phyloP scores from a whole-genome alignment of 2,113 vertebrate genomes.

The Dermatemys mawii region DNA sequence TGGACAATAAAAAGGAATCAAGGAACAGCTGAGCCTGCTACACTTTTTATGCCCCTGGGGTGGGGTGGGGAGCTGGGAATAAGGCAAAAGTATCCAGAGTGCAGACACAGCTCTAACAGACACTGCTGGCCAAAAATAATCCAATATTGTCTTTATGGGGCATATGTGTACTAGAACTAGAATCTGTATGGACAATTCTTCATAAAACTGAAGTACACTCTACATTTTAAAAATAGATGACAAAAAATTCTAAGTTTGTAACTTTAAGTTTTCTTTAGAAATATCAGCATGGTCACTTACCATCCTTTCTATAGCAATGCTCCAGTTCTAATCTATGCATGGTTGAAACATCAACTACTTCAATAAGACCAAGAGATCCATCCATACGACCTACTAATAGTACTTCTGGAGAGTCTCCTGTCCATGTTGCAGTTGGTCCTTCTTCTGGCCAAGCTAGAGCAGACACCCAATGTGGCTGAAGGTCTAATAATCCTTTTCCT shows the following conservation, averaged over 20 bases:
- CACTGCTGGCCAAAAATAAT: not conserved
- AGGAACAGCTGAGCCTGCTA: not conserved
- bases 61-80: not conserved
- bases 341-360: constrained; percentile 88
- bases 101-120: not conserved
- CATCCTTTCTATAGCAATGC: constrained; percentile 96
- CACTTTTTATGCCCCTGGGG: not conserved
- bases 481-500: constrained; percentile 90
- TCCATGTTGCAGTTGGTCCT: constrained; percentile 84
- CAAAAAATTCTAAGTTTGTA: fast-evolving
- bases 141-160: not conserved
- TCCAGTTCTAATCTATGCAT: constrained; percentile 91
- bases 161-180: not conserved
- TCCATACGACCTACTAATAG: constrained; percentile 95
- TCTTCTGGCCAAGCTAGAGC: constrained; percentile 92
- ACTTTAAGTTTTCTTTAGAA: not conserved
- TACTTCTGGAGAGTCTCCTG: constrained; percentile 88
- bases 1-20: not conserved
- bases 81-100: not conserved
- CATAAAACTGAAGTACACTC: not conserved
- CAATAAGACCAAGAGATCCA: constrained; percentile 92
- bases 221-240: fast-evolving
- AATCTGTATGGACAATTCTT: not conserved
- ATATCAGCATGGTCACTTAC: constrained; percentile 65
- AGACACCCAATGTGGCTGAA: constrained; percentile 97